Evolutionary conservation across 2,797 vertebrate genomes (phyloP), one percentile per base, ranked within the genome.

Genomic region (Malurus splendens): DNA sequence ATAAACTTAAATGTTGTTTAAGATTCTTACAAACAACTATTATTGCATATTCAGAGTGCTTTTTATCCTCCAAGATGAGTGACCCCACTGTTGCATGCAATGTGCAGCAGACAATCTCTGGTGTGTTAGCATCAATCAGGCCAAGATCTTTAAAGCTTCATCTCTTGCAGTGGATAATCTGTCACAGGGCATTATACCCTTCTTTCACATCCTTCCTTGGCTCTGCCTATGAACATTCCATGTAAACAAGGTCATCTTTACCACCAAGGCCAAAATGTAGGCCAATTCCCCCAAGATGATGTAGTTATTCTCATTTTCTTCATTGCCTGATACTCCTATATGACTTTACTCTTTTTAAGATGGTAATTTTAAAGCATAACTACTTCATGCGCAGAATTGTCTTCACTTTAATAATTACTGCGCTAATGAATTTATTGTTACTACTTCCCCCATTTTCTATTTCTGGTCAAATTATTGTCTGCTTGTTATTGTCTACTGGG

Each of bases 391-490:
- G 47, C 64, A 91, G 51, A 47, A 93, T 77, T 87, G 62, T 94
- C 85, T 60, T 86, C 85, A 66, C 73, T 94, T 45, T 47, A 90
- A 65, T 93, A 93, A 94, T 84, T 93, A 93, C 81, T 2, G 13
- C 0, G 13, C 64, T 94, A 94, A 95, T 92, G 77, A 92, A 94
- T 92, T 94, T 92, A 84, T 87, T 94, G 86, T 95, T 92, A 86
- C 64, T 67, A 89, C 92, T 94, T 95, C 94, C 88, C 67, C 47
- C 32, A 41, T 92, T 64, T 94, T 94, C 93, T 94, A 88, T 93
- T 94, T 94, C 91, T 95, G 75, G 83, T 84, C 79, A 93, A 94
- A 92, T 94, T 93, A 93, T 85, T 93, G 91, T 93, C 90, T 94
- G 86, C 71, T 88, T 92, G 81, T 77, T 94, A 93, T 88, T 95